Evolutionary conservation across 2,888 invertebrate species (phyloP).

Genomic region (Leucophenga maculata): DNA sequence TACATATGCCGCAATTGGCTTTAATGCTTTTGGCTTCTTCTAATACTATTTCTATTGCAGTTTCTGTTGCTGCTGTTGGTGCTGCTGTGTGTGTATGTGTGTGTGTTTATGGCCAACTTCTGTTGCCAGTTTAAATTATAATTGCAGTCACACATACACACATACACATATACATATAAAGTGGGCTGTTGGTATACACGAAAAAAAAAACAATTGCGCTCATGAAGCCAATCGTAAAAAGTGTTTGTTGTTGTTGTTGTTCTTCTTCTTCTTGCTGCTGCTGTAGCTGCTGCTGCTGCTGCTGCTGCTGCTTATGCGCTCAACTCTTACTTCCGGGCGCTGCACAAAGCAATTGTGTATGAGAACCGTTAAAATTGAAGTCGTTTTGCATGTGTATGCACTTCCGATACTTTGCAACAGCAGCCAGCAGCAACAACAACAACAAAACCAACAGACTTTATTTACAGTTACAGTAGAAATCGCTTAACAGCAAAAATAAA

Average conservation of each 20-base stretch:
- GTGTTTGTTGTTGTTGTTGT: slow-evolving; percentile 23
- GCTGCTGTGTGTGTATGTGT: too few species aligned
- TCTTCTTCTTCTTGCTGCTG: neutral
- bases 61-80: neutral
- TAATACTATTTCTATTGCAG: neutral
- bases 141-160: neutral
- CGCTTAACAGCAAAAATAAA: too few species aligned
- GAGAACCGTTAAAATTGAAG: slow-evolving; percentile 37
- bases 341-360: slow-evolving; percentile 35
- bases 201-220: neutral
- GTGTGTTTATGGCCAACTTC: neutral
- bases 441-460: too few species aligned
- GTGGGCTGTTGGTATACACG: neutral
- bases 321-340: neutral
- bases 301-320: neutral
- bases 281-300: neutral
- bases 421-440: too few species aligned
- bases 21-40: neutral
- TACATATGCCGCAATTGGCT: neutral
- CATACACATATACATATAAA: neutral
- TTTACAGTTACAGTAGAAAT: too few species aligned
- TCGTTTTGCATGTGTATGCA: slow-evolving; percentile 28
- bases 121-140: neutral
- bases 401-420: neutral
- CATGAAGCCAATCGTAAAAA: slow-evolving; percentile 36